These are phyloP conservation scores for Globicephala melas DNA, from an alignment of 2,113 vertebrate genomes.

Conservation along the genomic window DNA sequence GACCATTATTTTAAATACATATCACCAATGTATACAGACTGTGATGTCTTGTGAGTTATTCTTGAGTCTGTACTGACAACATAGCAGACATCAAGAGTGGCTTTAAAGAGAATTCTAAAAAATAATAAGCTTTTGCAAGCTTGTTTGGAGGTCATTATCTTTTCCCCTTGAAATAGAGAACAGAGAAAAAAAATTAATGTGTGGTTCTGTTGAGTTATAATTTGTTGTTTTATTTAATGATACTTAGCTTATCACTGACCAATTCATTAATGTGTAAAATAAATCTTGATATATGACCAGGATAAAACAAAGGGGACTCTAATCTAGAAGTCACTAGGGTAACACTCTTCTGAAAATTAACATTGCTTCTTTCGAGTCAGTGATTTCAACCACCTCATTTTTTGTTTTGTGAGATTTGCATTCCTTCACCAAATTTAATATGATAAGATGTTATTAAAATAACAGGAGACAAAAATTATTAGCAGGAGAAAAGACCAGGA, in stretches of 20 bases:
- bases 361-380: background rate
- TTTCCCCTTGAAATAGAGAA: background rate
- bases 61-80: background rate
- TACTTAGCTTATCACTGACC: background rate
- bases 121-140: background rate
- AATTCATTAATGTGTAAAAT: background rate
- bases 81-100: background rate
- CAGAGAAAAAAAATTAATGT: background rate
- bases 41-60: background rate
- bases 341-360: background rate
- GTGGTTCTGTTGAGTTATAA: background rate
- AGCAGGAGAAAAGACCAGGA: background rate
- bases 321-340: background rate
- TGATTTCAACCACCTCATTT: background rate
- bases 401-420: background rate
- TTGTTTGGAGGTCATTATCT: background rate
- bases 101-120: background rate
- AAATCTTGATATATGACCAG: background rate
- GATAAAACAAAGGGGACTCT: background rate
- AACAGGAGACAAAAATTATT: background rate
- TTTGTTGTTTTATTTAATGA: background rate
- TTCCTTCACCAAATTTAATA: background rate
- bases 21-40: background rate
- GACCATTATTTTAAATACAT: background rate
- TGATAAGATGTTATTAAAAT: constrained; percentile 1